Percentiles rank a stretch among this genome's conserved stretches.
Conservation (phyloP, 2,888 invertebrate species). For the Bedellia somnulentella region DNA sequence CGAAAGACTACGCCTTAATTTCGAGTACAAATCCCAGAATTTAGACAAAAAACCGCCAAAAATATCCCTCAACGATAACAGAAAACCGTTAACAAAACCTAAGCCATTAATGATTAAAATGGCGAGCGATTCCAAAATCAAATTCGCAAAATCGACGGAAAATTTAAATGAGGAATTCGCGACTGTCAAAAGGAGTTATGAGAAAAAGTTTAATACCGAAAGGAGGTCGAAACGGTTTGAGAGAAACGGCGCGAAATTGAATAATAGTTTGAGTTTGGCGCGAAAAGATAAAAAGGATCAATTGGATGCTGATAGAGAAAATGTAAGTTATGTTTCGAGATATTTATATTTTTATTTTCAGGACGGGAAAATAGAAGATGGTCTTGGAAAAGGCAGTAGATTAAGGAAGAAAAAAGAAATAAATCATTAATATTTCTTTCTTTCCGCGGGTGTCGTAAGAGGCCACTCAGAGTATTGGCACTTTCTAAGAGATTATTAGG, state of each 20-base stretch:
- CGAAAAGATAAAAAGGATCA: slow-evolving; percentile 24
- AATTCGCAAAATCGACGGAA: slow-evolving; percentile 16
- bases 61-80: too few species aligned
- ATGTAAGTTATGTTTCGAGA: slow-evolving; percentile 36
- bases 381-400: too few species aligned
- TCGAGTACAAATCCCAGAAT: too few species aligned
- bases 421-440: too few species aligned
- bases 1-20: slow-evolving; percentile 30
- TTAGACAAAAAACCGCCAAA: too few species aligned
- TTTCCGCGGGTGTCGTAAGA: too few species aligned
- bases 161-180: slow-evolving; percentile 17
- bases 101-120: slow-evolving; percentile 21
- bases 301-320: slow-evolving; percentile 38
- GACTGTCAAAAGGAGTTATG: slow-evolving; percentile 13
- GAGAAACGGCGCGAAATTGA: slow-evolving; percentile 9
- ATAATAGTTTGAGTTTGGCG: slow-evolving; percentile 19
- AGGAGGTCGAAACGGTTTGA: slow-evolving; percentile 19
- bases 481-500: too few species aligned
- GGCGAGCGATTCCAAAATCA: slow-evolving; percentile 4
- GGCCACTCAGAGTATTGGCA: too few species aligned
- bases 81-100: slow-evolving; percentile 16
- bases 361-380: too few species aligned
- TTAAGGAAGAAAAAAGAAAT: too few species aligned
- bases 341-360: too few species aligned
- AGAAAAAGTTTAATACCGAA: slow-evolving; percentile 25